A percentile compares a stretch with the other conserved stretches of the same genome.
Evolutionary conservation across 1,140 invertebrate species (phyloP).

Genomic region (Nasonia vitripennis): DNA sequence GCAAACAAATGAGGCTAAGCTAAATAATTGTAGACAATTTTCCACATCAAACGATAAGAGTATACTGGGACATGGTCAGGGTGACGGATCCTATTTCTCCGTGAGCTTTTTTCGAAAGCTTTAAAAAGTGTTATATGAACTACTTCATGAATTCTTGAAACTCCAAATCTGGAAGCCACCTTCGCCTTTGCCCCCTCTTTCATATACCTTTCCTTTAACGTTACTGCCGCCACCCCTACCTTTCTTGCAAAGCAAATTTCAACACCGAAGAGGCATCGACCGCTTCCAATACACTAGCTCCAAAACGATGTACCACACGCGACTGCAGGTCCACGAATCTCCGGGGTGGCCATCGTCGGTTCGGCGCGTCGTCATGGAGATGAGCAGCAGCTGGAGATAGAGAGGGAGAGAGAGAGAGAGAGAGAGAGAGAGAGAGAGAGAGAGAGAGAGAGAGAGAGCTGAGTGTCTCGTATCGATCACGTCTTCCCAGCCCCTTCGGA

Average conservation of each 20-base stretch:
- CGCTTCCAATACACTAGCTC: not conserved
- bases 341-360: slow-evolving; percentile 61
- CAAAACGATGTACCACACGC: not conserved
- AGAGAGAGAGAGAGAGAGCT: slow-evolving; percentile 51
- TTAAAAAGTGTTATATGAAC: too few relatives aligned
- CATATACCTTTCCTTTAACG: too few relatives aligned
- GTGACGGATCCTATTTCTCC: too few relatives aligned
- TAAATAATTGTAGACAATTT: too few relatives aligned
- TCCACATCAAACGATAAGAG: too few relatives aligned
- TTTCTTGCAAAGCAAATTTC: not conserved
- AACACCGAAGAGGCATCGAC: not conserved
- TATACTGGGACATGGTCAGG: too few relatives aligned
- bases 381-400: slow-evolving; percentile 51
- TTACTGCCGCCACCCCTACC: not conserved
- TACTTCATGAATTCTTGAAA: too few relatives aligned
- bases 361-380: slow-evolving; percentile 63
- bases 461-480: slow-evolving; percentile 50
- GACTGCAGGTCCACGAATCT: slow-evolving; percentile 60
- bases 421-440: not conserved
- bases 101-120: too few relatives aligned
- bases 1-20: too few relatives aligned
- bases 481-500: not conserved
- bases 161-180: too few relatives aligned
- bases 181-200: too few relatives aligned
- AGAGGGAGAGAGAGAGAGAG: not conserved